Percentiles rank a stretch among this genome's conserved stretches.
Conservation (phyloP, 2,797 vertebrate genomes). For the Poeciliopsis infans region DNA sequence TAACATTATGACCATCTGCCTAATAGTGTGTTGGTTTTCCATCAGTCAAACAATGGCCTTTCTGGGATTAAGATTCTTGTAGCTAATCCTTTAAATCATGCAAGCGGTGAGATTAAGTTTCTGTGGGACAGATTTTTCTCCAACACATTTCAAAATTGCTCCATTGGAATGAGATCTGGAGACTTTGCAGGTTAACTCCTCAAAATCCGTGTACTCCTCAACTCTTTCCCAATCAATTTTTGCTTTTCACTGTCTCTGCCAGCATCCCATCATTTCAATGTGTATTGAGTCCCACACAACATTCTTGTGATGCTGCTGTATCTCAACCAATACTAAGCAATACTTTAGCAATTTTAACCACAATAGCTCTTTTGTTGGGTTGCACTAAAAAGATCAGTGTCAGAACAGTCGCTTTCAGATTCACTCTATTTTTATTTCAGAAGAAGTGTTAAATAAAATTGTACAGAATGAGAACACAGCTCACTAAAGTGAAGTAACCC, state of each 20-base stretch:
- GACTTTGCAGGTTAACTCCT: not conserved
- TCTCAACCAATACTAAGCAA: not conserved
- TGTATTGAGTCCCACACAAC: not conserved
- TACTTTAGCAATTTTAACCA: not conserved
- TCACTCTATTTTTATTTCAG: no score
- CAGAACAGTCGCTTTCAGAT: not conserved
- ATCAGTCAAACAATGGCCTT: not conserved
- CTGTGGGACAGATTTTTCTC: not conserved
- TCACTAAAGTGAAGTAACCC: not conserved
- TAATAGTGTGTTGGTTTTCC: not conserved
- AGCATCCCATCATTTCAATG: not conserved
- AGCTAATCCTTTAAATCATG: not conserved
- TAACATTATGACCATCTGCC: not conserved
- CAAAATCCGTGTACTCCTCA: not conserved
- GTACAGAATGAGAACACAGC: not conserved
- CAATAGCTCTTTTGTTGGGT: not conserved
- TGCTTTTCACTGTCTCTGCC: not conserved
- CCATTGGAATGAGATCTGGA: not conserved
- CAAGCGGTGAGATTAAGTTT: not conserved
- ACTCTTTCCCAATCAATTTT: not conserved
- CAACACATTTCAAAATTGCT: not conserved
- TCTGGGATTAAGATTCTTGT: not conserved
- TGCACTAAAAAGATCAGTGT: not conserved
- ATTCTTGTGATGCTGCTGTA: not conserved
- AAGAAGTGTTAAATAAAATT: not conserved